A percentile compares a stretch with the other conserved stretches of the same genome.
Evolutionary conservation across 64 coral and sea anemone genomes (phyloP).

Genomic region (Porites australiensis): DNA sequence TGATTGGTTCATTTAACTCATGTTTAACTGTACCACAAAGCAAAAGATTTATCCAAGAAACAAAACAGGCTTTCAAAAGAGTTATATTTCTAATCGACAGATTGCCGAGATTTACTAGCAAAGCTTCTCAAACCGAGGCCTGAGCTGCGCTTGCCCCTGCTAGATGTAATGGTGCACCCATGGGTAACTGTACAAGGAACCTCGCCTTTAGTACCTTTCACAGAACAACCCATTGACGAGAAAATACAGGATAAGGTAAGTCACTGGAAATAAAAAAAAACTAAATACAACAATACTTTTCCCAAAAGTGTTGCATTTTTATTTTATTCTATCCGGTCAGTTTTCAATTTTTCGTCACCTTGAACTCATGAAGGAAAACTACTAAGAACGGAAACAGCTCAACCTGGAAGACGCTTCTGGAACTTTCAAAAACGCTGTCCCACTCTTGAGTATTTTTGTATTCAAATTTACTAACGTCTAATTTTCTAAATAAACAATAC

Average conservation of each 20-base stretch:
- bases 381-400: too few relatives aligned
- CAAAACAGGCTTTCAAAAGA: not conserved
- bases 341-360: too few relatives aligned
- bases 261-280: not conserved
- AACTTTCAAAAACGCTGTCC: too few relatives aligned
- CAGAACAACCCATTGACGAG: slow-evolving; percentile 57
- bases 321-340: too few relatives aligned
- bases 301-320: too few relatives aligned
- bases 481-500: too few relatives aligned
- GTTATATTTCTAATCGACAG: slow-evolving; percentile 22
- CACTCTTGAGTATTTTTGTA: too few relatives aligned
- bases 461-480: too few relatives aligned
- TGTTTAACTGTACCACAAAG: too few relatives aligned
- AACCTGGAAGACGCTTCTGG: too few relatives aligned
- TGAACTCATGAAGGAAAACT: too few relatives aligned
- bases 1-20: too few relatives aligned
- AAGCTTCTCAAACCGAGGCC: slow-evolving; percentile 79
- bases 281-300: not conserved
- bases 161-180: slow-evolving; percentile 79
- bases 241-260: slow-evolving; percentile 73
- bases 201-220: slow-evolving; percentile 60
- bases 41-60: not conserved
- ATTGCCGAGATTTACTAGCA: slow-evolving; percentile 83
- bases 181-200: slow-evolving; percentile 82
- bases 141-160: slow-evolving; percentile 59